Evolutionary conservation across 2,113 vertebrate genomes (phyloP), one percentile per base, ranked within the genome.

Genomic region (Hystrix cristata): DNA sequence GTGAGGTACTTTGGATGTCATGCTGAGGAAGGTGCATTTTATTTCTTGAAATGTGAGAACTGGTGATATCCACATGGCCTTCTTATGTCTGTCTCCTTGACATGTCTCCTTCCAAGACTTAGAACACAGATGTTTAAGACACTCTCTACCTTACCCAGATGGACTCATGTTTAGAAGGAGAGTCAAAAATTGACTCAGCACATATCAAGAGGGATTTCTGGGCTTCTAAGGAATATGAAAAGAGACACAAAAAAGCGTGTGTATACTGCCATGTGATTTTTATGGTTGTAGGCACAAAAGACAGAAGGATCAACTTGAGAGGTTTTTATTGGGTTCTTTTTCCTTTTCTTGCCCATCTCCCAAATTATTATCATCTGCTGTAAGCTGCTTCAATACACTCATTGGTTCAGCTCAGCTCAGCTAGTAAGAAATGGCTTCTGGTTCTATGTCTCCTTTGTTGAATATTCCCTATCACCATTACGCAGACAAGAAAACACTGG

Each of bases 191-290:
- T 53, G 46, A 11, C 34, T 25, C 8, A 25, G 53, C 10, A 10
- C 48, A 27, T 23, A 59, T 29, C 7, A 4, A 43, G 69, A 94
- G 43, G 23, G 34, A 5, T 65, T 1, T 13, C 69, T 87, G 48
- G 18, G 43, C 19, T 46, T 86, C 74, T 55, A 38, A 72, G 57
- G 55, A 81, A n/a, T n/a, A 65, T 19, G 65, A 7, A 69, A 14
- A 46, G 15, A 5, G 38, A 51, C 31, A 67, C 55, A 38, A 1
- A 38, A 43, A 34, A 78, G 31, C 23, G 27, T 12, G 1, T 71
- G 8, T 23, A 3, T 1, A 14, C 2, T 14, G 31, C 31, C 31
- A 1, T n/a, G 6, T 15, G 10, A 3, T 43, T 4, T 4, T n/a
- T 59, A 1, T 21, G 53, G 48, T 53, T 43, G 11, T 8, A 15